These are phyloP conservation scores for Palythoa grandis DNA, from an alignment of 92 coral and sea anemone species.

Conservation along the genomic window DNA sequence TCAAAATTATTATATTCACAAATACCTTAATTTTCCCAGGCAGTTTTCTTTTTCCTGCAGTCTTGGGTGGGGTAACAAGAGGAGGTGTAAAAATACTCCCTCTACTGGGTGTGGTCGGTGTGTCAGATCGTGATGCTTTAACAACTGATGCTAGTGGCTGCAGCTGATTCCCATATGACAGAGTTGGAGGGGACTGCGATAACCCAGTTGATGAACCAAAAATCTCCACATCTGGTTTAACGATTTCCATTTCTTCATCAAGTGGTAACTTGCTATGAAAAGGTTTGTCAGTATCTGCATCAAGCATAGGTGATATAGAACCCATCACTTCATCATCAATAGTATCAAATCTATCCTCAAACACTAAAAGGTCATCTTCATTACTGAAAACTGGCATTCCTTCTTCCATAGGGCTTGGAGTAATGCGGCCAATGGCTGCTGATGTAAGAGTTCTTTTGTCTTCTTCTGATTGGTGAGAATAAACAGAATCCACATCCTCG, in stretches of 20 bases:
- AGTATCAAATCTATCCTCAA: constrained; percentile 60
- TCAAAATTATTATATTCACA: not conserved
- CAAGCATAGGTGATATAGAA: constrained; percentile 60
- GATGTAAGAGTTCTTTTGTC: constrained; percentile 87
- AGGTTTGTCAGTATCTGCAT: constrained; percentile 60
- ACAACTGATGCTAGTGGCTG: constrained; percentile 57
- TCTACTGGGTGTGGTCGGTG: constrained; percentile 49
- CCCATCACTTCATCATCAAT: constrained; percentile 68
- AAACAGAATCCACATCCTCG: constrained; percentile 64
- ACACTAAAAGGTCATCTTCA: constrained; percentile 62
- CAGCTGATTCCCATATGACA: constrained; percentile 27
- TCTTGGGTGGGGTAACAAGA: constrained; percentile 72
- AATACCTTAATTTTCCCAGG: constrained; percentile 81
- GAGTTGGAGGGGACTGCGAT: constrained; percentile 66
- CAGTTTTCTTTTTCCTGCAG: constrained; percentile 86
- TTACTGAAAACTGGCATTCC: constrained; percentile 58
- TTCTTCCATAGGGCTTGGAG: constrained; percentile 83
- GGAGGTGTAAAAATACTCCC: constrained; percentile 43
- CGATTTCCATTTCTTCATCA: constrained; percentile 97
- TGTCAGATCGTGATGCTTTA: constrained; percentile 48
- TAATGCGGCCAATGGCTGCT: constrained; percentile 85
- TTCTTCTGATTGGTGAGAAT: constrained; percentile 67
- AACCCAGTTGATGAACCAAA: constrained; percentile 63
- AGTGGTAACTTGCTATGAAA: constrained; percentile 73
- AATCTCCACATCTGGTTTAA: constrained; percentile 83